Conservation (phyloP, 92 coral and sea anemone species). For the Heliopora coerulea region DNA sequence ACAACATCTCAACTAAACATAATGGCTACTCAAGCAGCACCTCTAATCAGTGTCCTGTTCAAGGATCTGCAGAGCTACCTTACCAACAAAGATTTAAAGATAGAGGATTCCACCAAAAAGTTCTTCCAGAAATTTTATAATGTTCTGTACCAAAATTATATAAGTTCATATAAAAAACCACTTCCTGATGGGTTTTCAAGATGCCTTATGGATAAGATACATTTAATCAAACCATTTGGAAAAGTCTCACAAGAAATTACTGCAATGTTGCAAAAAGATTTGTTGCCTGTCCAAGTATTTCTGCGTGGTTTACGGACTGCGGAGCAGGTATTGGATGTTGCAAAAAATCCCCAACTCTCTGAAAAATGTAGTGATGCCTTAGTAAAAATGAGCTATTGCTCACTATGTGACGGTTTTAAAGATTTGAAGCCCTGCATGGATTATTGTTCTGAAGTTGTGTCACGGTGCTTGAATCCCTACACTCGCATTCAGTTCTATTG, state of each 20-base stretch:
- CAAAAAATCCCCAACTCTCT: conserved; percentile 66
- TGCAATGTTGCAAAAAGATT: conserved; percentile 35
- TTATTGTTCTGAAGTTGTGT: conserved; percentile 71
- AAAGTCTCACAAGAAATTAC: conserved; percentile 61
- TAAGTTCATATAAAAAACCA: conserved; percentile 28
- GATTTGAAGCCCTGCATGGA: conserved; percentile 72
- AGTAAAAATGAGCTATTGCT: conserved; percentile 77
- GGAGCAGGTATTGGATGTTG: conserved; percentile 48
- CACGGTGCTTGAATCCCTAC: conserved; percentile 68
- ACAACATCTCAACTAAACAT: background rate
- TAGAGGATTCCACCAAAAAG: conserved; percentile 7
- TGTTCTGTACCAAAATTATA: conserved; percentile 55
- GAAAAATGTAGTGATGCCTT: conserved; percentile 67
- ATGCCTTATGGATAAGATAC: conserved; percentile 73
- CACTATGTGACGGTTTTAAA: conserved; percentile 70
- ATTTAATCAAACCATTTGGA: conserved; percentile 64
- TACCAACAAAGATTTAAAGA: conserved; percentile 12
- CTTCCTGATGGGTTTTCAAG: conserved; percentile 58
- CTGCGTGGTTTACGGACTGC: conserved; percentile 63
- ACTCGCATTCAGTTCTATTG: conserved; percentile 65
- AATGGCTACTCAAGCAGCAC: conserved; percentile 6
- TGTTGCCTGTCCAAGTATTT: conserved; percentile 71
- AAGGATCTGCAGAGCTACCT: conserved; percentile 22
- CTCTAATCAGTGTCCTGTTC: conserved; percentile 24
- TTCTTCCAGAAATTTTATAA: conserved; percentile 58